Conservation (phyloP, 2,797 vertebrate genomes). For the Gymnothorax javanicus region DNA sequence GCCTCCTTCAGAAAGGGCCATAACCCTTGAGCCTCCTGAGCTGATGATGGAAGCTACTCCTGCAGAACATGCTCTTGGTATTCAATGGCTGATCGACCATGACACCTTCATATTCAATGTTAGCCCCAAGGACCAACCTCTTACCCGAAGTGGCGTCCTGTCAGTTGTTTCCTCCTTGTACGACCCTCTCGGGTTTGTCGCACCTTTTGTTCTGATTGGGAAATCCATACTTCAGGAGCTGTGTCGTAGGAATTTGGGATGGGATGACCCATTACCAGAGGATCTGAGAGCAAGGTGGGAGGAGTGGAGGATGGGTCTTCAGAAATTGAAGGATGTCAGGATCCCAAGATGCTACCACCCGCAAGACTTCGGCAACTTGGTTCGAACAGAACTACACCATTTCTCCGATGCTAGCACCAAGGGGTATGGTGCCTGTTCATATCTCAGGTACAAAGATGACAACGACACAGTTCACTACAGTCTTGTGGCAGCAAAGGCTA, state of each 20-base stretch:
- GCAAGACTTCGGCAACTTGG: conserved; percentile 5
- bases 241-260: background rate
- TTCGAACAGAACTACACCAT: background rate
- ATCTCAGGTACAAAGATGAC: background rate
- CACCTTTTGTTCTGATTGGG: background rate
- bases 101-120: conserved; percentile 9
- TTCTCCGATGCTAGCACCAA: too few species aligned
- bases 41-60: background rate
- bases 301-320: background rate
- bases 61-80: conserved; percentile 15
- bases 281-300: background rate
- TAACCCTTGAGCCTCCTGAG: background rate
- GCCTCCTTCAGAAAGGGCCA: background rate
- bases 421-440: background rate
- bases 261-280: background rate
- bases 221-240: background rate
- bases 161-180: background rate
- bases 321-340: background rate
- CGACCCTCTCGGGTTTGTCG: background rate
- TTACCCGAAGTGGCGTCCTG: background rate
- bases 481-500: conserved; percentile 25
- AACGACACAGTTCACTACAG: conserved; percentile 14
- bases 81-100: conserved; percentile 12
- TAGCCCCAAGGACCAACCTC: conserved; percentile 11
- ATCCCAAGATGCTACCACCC: background rate